phyloP scores from a whole-genome alignment of 2,113 vertebrate genomes.

The Larimichthys polyactis region DNA sequence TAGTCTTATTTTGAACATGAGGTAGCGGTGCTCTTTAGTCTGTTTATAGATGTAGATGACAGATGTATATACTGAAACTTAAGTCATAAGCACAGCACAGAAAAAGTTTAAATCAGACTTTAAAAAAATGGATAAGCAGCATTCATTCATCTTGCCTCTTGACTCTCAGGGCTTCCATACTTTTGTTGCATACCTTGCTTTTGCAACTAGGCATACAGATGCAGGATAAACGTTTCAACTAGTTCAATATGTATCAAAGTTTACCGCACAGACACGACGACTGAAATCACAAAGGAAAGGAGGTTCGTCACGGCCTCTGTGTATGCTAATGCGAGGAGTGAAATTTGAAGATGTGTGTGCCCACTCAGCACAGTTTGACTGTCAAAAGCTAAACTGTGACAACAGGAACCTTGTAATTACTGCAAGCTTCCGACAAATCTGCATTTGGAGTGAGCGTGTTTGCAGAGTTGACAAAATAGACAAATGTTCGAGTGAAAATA shows the following conservation, averaged over 20 bases:
- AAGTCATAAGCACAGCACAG: too few species aligned
- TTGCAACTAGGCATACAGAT: neutral
- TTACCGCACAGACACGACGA: neutral
- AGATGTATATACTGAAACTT: too few species aligned
- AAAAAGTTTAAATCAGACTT: too few species aligned
- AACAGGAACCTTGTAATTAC: constrained; percentile 45
- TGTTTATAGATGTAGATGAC: too few species aligned
- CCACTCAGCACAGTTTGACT: constrained; percentile 45
- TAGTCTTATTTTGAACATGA: too few species aligned
- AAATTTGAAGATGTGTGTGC: constrained; percentile 26
- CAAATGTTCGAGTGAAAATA: neutral
- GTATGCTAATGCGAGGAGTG: constrained; percentile 11
- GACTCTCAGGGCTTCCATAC: too few species aligned
- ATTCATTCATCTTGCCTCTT: too few species aligned
- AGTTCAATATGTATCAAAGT: neutral
- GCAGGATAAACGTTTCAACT: neutral
- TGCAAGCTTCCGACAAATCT: constrained; percentile 2
- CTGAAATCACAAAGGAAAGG: constrained; percentile 1
- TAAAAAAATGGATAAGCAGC: too few species aligned
- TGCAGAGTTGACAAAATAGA: neutral
- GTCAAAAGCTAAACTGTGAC: constrained; percentile 40
- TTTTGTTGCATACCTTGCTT: neutral
- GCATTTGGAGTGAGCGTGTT: neutral
- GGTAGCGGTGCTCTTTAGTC: too few species aligned
- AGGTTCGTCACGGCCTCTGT: neutral